Conservation (phyloP, 2,888 invertebrate species). For the Oegoconia quadripuncta region DNA sequence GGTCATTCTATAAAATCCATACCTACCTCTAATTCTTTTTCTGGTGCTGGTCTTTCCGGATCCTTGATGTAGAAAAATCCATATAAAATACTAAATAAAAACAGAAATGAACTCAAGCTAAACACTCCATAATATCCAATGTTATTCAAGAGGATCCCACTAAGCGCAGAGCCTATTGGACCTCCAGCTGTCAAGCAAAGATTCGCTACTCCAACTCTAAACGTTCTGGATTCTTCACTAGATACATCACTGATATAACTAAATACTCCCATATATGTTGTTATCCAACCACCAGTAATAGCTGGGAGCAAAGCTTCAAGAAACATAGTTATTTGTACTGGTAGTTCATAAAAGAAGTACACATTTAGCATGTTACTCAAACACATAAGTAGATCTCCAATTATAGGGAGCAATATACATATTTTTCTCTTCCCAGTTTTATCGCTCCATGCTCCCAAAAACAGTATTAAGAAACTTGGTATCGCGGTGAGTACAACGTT, state of each 20-base stretch:
- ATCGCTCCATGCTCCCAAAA: conserved; percentile 82
- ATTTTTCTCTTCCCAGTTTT: conserved; percentile 76
- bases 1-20: no score
- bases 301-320: conserved; percentile 75
- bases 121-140: conserved; percentile 77
- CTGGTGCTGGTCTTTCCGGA: conserved; percentile 35
- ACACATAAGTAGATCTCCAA: conserved; percentile 72
- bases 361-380: conserved; percentile 72
- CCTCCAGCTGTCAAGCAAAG: conserved; percentile 61
- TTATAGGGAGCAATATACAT: conserved; percentile 76
- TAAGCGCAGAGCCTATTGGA: conserved; percentile 61
- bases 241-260: conserved; percentile 81
- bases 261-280: conserved; percentile 77
- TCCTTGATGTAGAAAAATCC: conserved; percentile 63
- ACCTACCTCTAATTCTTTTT: conserved; percentile 37
- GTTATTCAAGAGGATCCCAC: conserved; percentile 57
- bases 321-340: conserved; percentile 72
- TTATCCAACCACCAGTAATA: conserved; percentile 76
- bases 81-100: conserved; percentile 61
- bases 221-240: conserved; percentile 75
- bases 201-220: conserved; percentile 78
- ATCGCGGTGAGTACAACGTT: conserved; percentile 73
- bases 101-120: conserved; percentile 55
- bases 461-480: conserved; percentile 75
- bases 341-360: conserved; percentile 74